Conservation (phyloP, 2,888 invertebrate species). For the Mimumesa dahlbomi region DNA sequence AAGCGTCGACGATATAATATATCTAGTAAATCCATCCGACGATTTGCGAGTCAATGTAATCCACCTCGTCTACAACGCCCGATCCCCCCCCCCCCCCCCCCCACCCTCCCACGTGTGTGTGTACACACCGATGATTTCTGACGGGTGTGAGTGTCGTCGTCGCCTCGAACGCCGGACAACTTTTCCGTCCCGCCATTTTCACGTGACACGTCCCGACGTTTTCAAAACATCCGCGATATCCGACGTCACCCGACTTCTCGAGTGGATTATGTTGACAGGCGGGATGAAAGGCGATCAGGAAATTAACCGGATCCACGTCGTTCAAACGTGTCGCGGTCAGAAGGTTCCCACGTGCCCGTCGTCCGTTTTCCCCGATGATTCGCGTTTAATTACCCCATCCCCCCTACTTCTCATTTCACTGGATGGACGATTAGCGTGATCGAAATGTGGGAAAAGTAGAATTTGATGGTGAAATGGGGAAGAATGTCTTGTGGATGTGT, state of each 20-base stretch:
- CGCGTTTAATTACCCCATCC: too few species aligned
- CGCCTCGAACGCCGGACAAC: conserved; percentile 44
- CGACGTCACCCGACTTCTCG: conserved; percentile 44
- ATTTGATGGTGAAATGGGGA: not conserved
- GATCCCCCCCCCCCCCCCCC: not conserved
- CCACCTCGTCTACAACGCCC: not conserved
- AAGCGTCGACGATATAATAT: conserved; percentile 2
- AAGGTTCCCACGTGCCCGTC: too few species aligned
- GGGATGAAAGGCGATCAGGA: conserved; percentile 61
- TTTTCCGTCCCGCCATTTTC: conserved; percentile 47
- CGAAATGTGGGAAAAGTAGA: too few species aligned
- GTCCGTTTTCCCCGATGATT: too few species aligned
- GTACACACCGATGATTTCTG: too few species aligned
- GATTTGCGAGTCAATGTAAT: conserved; percentile 30
- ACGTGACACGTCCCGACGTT: conserved; percentile 42
- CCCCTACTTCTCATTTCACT: too few species aligned
- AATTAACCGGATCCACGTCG: conserved; percentile 62
- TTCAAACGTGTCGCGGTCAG: conserved; percentile 45
- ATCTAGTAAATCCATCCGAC: conserved; percentile 4
- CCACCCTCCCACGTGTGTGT: conserved; percentile 13
- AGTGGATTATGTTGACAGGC: conserved; percentile 58
- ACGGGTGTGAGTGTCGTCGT: conserved; percentile 23
- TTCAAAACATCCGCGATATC: conserved; percentile 53
- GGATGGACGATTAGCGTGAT: too few species aligned
- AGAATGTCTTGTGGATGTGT: not conserved